Evolutionary conservation across 2,888 invertebrate genomes (phyloP), one percentile per base, ranked within the genome.

Genomic region (Trypoxylon attenuatum): DNA sequence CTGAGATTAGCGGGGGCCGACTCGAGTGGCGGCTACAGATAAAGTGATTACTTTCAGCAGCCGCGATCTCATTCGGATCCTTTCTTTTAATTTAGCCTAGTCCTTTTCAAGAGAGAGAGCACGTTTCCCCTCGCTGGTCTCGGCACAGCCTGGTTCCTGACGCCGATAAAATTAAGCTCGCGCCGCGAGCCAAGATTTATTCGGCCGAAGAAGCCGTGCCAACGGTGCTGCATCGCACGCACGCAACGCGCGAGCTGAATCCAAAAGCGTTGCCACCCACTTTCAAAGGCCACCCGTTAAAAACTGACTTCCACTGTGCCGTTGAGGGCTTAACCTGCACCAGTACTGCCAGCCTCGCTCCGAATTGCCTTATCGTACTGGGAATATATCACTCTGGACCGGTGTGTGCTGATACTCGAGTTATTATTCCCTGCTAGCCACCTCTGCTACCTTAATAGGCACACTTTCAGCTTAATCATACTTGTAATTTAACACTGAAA

Each of bases 21-120:
- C 50, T 39, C 41, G 78, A 80, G 71, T 79, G 80, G 76, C 66
- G 70, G 73, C 59, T 77, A 68, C 71, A 79, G 79, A 79, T 79
- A 79, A 79, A 80, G 80, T 78, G 76, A 79, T 79, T 78, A 80
- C 78, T 79, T 78, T 80, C 75, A 70, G 63, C 65, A 55, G 49
- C 66, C 72, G 71, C 58, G 77, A 65, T 77, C 75, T 80, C 77
- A 80, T 79, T 79, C 75, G 66, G 76, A 72, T 80, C 80, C 76
- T 78, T 79, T 80, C 78, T 79, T 75, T 79, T 79, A 78, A 79
- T 79, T 79, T 77, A 75, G 58, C 70, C 60, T 50, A 61, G 67
- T 70, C 70, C 74, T 78, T 73, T 78, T 72, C 33, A 13, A n/a
- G n/a, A 69, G 60, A 63, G 54, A 56, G 49, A 33, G 61, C 49